Conservation (phyloP, 1,140 invertebrate genomes). For the Papilio polytes region DNA sequence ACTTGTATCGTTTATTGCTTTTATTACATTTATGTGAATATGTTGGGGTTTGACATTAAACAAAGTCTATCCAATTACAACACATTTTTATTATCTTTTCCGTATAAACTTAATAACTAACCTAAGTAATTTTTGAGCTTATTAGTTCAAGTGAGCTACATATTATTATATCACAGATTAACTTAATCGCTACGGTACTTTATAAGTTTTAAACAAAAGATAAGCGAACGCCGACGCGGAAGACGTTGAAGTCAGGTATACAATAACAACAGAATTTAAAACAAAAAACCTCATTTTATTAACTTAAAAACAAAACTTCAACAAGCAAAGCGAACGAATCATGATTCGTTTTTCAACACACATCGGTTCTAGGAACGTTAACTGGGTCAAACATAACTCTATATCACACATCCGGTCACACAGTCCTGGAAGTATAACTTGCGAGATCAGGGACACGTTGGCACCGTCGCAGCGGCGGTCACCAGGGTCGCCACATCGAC, state of each 20-base stretch:
- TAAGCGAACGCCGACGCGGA: constrained; percentile 73
- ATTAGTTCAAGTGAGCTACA: constrained; percentile 52
- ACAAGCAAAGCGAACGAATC: constrained; percentile 73
- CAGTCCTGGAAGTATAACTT: constrained; percentile 54
- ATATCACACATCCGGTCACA: constrained; percentile 66
- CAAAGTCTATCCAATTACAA: constrained; percentile 52
- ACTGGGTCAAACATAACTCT: constrained; percentile 71
- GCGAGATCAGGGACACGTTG: constrained; percentile 56
- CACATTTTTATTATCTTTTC: constrained; percentile 57
- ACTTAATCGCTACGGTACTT: constrained; percentile 72
- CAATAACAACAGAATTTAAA: constrained; percentile 71
- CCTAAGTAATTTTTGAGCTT: constrained; percentile 45
- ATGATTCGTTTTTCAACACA: constrained; percentile 63
- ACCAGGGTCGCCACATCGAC: constrained; percentile 84
- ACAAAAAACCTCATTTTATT: constrained; percentile 78
- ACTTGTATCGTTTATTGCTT: neutral
- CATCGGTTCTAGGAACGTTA: constrained; percentile 75
- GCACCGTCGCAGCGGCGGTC: constrained; percentile 55
- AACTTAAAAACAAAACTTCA: constrained; percentile 78
- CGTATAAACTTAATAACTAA: constrained; percentile 32
- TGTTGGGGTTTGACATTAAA: constrained; percentile 40
- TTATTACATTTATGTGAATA: neutral
- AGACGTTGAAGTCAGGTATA: constrained; percentile 74
- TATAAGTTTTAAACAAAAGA: constrained; percentile 60
- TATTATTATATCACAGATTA: constrained; percentile 75